Conservation (phyloP, 92 coral and sea anemone genomes). For the Actinostola sp. region DNA sequence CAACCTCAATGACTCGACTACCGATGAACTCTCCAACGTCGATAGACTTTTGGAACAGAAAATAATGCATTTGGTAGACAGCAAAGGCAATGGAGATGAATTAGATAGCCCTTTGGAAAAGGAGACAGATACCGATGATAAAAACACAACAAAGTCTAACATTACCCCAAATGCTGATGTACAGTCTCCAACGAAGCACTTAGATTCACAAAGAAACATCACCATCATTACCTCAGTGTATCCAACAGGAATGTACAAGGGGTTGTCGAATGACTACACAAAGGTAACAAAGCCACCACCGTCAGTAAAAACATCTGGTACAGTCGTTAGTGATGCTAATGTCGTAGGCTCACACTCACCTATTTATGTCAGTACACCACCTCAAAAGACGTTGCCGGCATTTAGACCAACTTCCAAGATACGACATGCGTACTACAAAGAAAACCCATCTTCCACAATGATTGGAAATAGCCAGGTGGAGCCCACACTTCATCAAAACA, state of each 20-base stretch:
- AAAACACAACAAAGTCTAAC: no score
- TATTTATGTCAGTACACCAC: not conserved
- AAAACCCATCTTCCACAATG: not conserved
- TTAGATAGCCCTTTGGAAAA: not conserved
- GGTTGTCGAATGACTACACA: no score
- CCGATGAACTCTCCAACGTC: conserved; percentile 17
- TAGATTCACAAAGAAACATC: not conserved
- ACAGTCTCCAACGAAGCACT: no score
- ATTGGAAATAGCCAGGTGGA: not conserved
- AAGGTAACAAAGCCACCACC: no score
- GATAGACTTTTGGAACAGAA: conserved; percentile 29
- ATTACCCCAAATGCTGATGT: no score
- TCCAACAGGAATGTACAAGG: no score
- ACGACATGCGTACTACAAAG: not conserved
- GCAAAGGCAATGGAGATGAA: not conserved
- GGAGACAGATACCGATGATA: not conserved
- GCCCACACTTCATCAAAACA: no score
- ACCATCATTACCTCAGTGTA: no score
- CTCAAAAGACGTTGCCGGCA: not conserved
- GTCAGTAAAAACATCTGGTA: not conserved
- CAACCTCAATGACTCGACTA: conserved; percentile 20
- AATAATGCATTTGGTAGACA: conserved; percentile 24
- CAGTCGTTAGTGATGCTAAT: not conserved
- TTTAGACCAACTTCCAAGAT: not conserved
- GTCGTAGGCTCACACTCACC: not conserved